Evolutionary conservation across 1,140 invertebrate species (phyloP), one percentile per base, ranked within the genome.

Genomic region (Nixonia krombeini): DNA sequence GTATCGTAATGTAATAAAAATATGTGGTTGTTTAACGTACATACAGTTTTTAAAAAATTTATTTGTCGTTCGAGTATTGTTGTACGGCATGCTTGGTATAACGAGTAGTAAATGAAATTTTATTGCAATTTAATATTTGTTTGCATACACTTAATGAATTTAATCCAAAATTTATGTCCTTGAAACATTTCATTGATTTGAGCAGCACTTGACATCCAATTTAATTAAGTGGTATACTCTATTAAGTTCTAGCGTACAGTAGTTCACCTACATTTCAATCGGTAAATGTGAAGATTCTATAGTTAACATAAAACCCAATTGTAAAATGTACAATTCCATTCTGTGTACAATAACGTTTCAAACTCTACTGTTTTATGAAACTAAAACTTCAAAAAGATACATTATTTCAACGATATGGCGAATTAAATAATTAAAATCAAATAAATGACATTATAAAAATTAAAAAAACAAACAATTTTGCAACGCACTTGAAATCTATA

Each of bases 221-320:
- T 61, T 51, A 46, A 59, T 53, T 29, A 59, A 67, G 64, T 61
- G 40, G 44, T 50, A 38, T 59, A 40, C 55, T 61, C 56, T 45
- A 56, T 67, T 56, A 67, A 55, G 64, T 66, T 59, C 35, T 37
- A 33, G 15, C 17, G 50, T 52, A 47, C n/a, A 47, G 25, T 37
- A 67, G 56, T 59, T 61, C 55, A 52, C 57, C 44, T 53, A 50
- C 38, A 55, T 17, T 59, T 56, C 46, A 56, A 37, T 45, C 17
- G 37, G 53, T 50, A 58, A 59, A 59, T 49, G 46, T 26, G 38
- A 47, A 18, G 59, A 67, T 50, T 67, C 61, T 55, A 56, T 55
- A n/a, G 57, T 37, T 35, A 50, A 28, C 52, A 61, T 61, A 56
- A 61, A 67, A 57, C 52, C 41, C 38, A 42, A 47, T 56, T 61